phyloP scores from a whole-genome alignment of 2,113 vertebrate genomes.

The Cisticola juncidis region DNA sequence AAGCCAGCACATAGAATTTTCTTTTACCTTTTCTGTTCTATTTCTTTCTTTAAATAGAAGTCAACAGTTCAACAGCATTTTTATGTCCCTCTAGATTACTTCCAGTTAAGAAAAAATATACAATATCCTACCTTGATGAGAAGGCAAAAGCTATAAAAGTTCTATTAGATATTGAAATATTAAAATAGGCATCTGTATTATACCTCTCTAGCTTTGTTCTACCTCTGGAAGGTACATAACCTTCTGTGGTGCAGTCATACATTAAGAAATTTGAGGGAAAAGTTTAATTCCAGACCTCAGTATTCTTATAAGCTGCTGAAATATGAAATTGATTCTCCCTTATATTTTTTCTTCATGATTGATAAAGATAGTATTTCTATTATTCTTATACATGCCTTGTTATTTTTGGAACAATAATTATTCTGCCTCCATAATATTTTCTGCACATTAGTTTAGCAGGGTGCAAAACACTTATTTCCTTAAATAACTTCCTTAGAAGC shows the following conservation, averaged over 20 bases:
- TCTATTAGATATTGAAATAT: background rate
- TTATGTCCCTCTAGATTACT: background rate
- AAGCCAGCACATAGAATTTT: background rate
- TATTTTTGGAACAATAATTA: background rate
- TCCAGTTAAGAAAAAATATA: background rate
- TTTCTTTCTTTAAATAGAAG: background rate
- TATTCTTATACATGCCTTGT: background rate
- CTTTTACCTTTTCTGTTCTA: background rate
- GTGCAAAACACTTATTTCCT: background rate
- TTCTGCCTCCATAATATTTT: background rate
- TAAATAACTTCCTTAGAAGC: background rate
- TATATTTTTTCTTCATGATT: background rate
- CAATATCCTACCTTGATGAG: background rate
- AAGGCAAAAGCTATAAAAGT: background rate
- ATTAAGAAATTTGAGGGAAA: background rate
- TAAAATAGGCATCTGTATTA: background rate
- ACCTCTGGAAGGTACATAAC: background rate
- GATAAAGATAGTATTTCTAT: background rate
- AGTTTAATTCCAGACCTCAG: background rate
- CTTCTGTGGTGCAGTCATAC: background rate
- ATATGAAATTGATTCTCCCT: background rate
- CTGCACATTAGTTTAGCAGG: background rate
- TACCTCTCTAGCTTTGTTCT: background rate
- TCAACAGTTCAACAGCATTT: background rate
- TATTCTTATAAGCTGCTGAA: background rate